Percentiles rank a stretch among this genome's conserved stretches.
Evolutionary conservation across 2,888 invertebrate species (phyloP).

Genomic region (Idaea biselata): DNA sequence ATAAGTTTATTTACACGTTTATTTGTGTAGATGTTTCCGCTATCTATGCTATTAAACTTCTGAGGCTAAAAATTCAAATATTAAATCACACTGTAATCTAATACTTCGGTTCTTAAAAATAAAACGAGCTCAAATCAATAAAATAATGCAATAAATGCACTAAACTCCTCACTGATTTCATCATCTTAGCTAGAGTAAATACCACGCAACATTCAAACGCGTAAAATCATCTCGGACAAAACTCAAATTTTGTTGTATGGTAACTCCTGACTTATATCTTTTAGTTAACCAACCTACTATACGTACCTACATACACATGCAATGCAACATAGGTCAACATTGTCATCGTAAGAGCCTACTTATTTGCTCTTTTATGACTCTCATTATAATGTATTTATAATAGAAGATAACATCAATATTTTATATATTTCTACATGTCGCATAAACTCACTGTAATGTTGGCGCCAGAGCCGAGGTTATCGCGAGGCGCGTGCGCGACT

Average conservation of each 20-base stretch:
- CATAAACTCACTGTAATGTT: conserved; percentile 37
- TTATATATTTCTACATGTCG: conserved; percentile 19
- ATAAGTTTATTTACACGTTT: too few relatives aligned
- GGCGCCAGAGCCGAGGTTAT: conserved; percentile 73
- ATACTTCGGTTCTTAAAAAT: too few relatives aligned
- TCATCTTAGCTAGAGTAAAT: background rate
- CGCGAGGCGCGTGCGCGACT: conserved; percentile 73
- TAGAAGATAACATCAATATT: conserved; percentile 13
- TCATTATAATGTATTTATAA: background rate
- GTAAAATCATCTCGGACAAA: background rate
- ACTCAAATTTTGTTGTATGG: background rate
- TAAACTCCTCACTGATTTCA: background rate
- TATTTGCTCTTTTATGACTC: background rate
- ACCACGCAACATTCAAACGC: background rate
- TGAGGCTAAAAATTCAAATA: too few relatives aligned
- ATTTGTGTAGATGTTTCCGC: too few relatives aligned
- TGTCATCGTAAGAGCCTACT: background rate
- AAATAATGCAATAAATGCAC: background rate
- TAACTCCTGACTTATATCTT: background rate
- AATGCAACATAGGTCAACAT: background rate
- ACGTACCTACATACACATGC: background rate
- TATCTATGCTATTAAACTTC: too few relatives aligned
- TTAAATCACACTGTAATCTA: too few relatives aligned
- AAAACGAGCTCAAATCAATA: background rate
- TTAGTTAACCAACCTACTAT: too few relatives aligned